phyloP scores from a whole-genome alignment of 2,888 invertebrate genomes.

The Epiblema foenella region DNA sequence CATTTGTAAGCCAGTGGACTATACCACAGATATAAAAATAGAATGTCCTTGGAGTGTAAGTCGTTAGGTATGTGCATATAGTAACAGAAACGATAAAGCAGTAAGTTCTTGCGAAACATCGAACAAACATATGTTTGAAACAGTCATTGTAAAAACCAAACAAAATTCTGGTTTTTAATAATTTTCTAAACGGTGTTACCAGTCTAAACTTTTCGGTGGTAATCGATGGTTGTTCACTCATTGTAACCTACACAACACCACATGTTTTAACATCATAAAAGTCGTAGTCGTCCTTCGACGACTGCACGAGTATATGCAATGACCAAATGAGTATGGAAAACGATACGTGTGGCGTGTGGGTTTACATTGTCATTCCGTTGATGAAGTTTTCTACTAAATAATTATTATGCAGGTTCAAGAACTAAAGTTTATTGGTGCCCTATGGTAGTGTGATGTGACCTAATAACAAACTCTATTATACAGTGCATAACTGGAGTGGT shows the following conservation, averaged over 20 bases:
- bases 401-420: not conserved
- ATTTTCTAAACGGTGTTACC: not conserved
- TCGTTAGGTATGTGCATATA: not conserved
- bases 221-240: not conserved
- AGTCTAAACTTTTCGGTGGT: not conserved
- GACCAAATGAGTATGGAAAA: not conserved
- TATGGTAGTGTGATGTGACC: not conserved
- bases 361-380: not conserved
- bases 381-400: not conserved
- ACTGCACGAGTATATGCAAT: not conserved
- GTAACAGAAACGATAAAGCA: not conserved
- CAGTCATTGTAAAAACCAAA: slow-evolving; percentile 21
- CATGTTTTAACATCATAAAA: not conserved
- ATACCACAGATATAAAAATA: not conserved
- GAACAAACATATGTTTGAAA: not conserved
- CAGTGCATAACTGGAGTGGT: not conserved
- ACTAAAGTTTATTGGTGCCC: not conserved
- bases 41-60: not conserved
- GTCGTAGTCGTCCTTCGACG: no score
- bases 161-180: slow-evolving; percentile 10
- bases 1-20: not conserved
- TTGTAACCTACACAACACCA: not conserved
- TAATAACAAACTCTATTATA: not conserved
- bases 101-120: slow-evolving; percentile 3
- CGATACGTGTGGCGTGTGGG: not conserved